These are phyloP conservation scores for Epizoanthus rinbou DNA, from an alignment of 92 coral and sea anemone genomes.

Conservation along the genomic window DNA sequence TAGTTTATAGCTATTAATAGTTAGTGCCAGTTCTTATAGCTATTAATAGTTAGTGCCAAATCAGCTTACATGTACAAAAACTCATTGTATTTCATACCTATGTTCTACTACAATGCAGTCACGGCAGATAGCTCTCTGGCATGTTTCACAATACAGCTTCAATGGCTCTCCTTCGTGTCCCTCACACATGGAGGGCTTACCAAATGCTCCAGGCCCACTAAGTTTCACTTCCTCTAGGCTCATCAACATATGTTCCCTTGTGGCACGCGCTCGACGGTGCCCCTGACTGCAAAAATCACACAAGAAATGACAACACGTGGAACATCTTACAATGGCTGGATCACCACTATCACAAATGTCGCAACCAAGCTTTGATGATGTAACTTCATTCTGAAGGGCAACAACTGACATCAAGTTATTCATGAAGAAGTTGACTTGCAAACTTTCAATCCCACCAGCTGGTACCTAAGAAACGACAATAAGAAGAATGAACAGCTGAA, in stretches of 20 bases:
- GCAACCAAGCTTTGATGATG: conserved; percentile 28
- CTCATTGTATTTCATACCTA: not conserved
- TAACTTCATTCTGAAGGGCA: conserved; percentile 31
- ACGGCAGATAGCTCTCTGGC: conserved; percentile 63
- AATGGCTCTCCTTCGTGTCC: conserved; percentile 65
- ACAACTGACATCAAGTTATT: conserved; percentile 44
- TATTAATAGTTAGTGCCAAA: no score
- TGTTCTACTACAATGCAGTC: conserved; percentile 71
- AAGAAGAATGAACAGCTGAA: not conserved
- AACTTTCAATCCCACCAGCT: conserved; percentile 14
- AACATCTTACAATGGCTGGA: conserved; percentile 53
- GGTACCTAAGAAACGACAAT: conserved; percentile 19
- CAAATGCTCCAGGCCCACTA: conserved; percentile 41
- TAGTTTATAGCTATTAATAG: not conserved
- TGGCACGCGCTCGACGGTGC: conserved; percentile 56
- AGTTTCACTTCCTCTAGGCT: conserved; percentile 56
- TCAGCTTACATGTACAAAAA: not conserved
- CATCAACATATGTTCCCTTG: conserved; percentile 50
- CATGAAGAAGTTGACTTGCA: conserved; percentile 47
- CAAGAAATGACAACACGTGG: conserved; percentile 52
- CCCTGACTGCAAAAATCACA: conserved; percentile 60
- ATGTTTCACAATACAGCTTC: conserved; percentile 70
- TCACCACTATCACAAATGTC: conserved; percentile 67
- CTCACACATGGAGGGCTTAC: conserved; percentile 46
- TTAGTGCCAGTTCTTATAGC: not conserved